Percentiles rank a stretch among this genome's conserved stretches.
Evolutionary conservation across 64 coral and sea anemone species (phyloP).

Genomic region (Stichodactyla mertensii): DNA sequence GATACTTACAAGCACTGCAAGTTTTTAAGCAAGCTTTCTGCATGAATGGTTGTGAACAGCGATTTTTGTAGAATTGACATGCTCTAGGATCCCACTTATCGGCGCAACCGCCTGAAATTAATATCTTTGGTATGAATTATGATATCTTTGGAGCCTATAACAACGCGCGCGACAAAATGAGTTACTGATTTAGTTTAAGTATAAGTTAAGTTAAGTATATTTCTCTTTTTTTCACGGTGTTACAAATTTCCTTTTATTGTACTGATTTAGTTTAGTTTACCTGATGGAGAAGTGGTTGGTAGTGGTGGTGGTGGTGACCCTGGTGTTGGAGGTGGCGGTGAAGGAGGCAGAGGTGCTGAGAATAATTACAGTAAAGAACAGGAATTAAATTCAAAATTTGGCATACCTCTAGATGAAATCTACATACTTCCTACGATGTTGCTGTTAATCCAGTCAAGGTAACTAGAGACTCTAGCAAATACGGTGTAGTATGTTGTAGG

Average conservation of each 20-base stretch:
- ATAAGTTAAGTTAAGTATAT: no score
- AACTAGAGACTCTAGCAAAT: constrained; percentile 61
- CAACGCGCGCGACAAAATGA: no score
- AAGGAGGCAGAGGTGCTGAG: not conserved
- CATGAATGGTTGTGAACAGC: not conserved
- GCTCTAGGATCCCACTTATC: not conserved
- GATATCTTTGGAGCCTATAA: no score
- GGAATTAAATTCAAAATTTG: not conserved
- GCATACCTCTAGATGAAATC: not conserved
- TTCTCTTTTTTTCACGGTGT: no score
- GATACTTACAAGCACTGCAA: not conserved
- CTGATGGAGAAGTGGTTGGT: not conserved
- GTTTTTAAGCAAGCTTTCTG: not conserved
- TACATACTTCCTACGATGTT: not conserved
- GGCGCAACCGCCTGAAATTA: not conserved
- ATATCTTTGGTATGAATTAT: no score
- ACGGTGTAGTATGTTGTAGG: constrained; percentile 73
- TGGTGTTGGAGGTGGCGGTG: not conserved
- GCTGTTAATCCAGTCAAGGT: constrained; percentile 41
- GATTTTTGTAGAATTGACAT: not conserved
- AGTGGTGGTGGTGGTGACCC: not conserved
- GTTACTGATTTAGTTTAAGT: not conserved
- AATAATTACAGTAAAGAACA: not conserved
- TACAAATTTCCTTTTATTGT: no score
- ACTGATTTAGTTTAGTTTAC: not conserved